phyloP scores from a whole-genome alignment of 2,797 vertebrate species.

The Borostomias antarcticus region DNA sequence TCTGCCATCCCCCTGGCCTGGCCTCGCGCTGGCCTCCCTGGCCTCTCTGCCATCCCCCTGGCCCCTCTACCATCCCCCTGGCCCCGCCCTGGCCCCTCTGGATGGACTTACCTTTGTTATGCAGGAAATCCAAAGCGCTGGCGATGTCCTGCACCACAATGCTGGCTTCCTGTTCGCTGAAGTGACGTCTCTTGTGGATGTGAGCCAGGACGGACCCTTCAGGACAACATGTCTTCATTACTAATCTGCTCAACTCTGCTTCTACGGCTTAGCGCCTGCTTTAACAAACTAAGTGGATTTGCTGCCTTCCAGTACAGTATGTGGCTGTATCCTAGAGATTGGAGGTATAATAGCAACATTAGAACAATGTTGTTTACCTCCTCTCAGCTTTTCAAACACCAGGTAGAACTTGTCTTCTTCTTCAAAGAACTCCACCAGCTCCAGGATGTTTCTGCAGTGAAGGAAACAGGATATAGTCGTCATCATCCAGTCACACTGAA shows the following conservation, averaged over 20 bases:
- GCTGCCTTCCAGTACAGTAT: neutral
- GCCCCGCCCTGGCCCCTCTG: neutral
- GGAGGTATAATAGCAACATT: constrained; percentile 13
- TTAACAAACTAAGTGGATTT: neutral
- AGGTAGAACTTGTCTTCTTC: constrained; percentile 98
- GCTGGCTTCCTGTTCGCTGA: constrained; percentile 94
- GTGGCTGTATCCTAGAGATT: neutral
- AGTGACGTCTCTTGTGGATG: constrained; percentile 92
- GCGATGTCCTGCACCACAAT: constrained; percentile 95
- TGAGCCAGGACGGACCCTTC: constrained; percentile 95
- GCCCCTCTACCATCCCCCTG: neutral
- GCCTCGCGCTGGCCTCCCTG: neutral
- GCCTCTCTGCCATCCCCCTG: neutral
- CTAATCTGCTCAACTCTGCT: neutral
- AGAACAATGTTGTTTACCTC: constrained; percentile 74
- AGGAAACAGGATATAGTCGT: neutral
- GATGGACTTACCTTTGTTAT: constrained; percentile 90
- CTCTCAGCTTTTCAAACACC: constrained; percentile 97
- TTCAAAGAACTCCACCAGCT: constrained; percentile 97
- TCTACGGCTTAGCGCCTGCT: neutral
- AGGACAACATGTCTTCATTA: neutral
- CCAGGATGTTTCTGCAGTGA: constrained; percentile 88
- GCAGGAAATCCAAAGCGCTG: constrained; percentile 93
- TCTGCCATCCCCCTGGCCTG: neutral
- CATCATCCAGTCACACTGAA: neutral